phyloP scores from a whole-genome alignment of 2,113 vertebrate species.

The Bettongia penicillata region DNA sequence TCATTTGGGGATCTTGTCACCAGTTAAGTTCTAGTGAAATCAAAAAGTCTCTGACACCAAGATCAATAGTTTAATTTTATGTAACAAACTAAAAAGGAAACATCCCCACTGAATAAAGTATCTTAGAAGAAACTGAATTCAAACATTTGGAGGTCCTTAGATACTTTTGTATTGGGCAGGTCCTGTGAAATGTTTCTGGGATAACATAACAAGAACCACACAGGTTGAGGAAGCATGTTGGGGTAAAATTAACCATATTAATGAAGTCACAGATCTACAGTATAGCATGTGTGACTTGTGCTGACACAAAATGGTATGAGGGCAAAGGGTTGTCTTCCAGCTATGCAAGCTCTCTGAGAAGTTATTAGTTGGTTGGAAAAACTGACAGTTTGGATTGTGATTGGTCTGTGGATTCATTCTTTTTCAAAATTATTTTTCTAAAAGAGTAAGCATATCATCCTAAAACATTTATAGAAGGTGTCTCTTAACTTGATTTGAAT shows the following conservation, averaged over 20 bases:
- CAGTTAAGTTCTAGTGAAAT: not conserved
- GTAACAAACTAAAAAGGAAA: not conserved
- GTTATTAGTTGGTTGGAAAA: not conserved
- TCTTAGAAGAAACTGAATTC: not conserved
- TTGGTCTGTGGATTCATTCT: not conserved
- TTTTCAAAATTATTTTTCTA: not conserved
- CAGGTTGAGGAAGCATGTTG: not conserved
- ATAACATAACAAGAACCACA: not conserved
- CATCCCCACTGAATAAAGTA: not conserved
- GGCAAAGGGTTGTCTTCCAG: not conserved
- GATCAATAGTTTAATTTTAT: not conserved
- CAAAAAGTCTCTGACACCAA: too few relatives aligned
- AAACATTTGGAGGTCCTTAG: not conserved
- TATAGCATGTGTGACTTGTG: not conserved
- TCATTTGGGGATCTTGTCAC: fast-evolving
- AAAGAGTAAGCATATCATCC: not conserved
- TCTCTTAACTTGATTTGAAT: fast-evolving
- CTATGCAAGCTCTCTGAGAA: not conserved
- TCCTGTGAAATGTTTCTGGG: not conserved
- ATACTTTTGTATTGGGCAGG: not conserved
- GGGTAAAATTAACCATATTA: not conserved
- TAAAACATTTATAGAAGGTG: fast-evolving
- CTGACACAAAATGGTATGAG: not conserved
- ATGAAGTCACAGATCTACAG: not conserved
- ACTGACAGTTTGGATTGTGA: not conserved